Base-by-base conservation (phyloP, 2,797 vertebrate genomes). In the Serranus cabrilla region DNA sequence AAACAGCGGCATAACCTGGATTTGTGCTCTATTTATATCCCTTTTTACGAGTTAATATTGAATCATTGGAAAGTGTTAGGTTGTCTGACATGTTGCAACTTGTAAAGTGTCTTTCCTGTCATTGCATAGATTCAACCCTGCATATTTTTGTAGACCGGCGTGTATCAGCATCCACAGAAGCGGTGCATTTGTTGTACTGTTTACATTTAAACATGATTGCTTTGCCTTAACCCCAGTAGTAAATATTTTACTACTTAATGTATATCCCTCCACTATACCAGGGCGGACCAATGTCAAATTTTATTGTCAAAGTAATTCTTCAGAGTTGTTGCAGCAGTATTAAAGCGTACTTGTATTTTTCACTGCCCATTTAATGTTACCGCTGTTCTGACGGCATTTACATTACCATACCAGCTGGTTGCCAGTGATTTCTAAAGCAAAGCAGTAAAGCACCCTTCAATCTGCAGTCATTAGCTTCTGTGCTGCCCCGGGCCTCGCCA, bases 381-480 rank as follows among this genome's bases (percentile, higher is more conserved):
- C 0, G 21, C 81, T 71, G 50, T 65, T 85, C 64, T 76, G 74
- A 78, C 72, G 69, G 75, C 71, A 67, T 89, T 87, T 78, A 80
- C 78, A 89, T 91, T 81, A 86, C 73, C 59, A 52, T 65, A 81
- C 81, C 84, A 87, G 89, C 86, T 82, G 86, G 81, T 78, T 91
- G 82, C 77, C 54, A 62, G 82, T 78, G 67, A 84, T 88, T 92
- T 91, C 83, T 87, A 81, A 91, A 93, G 83, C 82, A 87, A 87
- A 81, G 86, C 86, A 86, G 86, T 90, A 86, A 89, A 92, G 77
- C 86, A 78, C 79, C 84, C 76, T 88, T 85, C 86, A 89, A 88
- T 91, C 89, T 91, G 73, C 85, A 88, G 83, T 90, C 87, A 92
- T 93, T 93, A 93, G 87, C 84, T 88, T 80, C 67, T 76, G 74